A percentile compares a stretch with the other conserved stretches of the same genome.
Conservation (phyloP, 2,113 vertebrate genomes). For the Illadopsis cleaveri region DNA sequence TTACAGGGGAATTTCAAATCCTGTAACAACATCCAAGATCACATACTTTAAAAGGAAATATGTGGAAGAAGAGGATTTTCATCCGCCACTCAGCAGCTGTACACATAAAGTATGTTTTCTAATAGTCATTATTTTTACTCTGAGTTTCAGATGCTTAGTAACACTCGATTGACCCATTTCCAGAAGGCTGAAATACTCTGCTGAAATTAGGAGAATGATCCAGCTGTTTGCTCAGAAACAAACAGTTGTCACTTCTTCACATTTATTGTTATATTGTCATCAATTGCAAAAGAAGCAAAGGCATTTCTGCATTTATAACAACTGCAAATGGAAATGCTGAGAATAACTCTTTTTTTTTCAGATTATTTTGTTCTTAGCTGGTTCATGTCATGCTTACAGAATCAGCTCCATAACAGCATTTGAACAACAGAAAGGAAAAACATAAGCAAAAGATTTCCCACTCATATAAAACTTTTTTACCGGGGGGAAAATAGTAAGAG, state of each 20-base stretch:
- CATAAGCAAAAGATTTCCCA: neutral
- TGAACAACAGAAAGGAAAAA: neutral
- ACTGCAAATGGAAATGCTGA: conserved; percentile 26
- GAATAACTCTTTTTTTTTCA: neutral
- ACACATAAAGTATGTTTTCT: conserved; percentile 88
- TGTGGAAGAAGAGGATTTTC: conserved; percentile 90
- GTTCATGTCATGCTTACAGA: neutral
- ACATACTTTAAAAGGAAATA: conserved; percentile 98
- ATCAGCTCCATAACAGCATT: neutral
- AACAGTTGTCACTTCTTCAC: conserved; percentile 42
- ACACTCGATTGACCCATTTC: conserved; percentile 55
- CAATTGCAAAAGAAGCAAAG: conserved; percentile 38
- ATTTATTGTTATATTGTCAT: conserved; percentile 62
- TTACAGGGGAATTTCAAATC: conserved; percentile 87
- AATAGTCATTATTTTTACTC: conserved; percentile 63
- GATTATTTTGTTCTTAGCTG: neutral
- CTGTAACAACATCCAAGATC: conserved; percentile 87
- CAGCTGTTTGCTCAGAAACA: conserved; percentile 33
- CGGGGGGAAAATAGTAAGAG: neutral
- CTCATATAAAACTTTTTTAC: neutral
- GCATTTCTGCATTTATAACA: conserved; percentile 11
- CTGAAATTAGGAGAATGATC: conserved; percentile 38
- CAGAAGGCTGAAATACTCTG: conserved; percentile 50
- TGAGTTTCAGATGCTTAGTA: conserved; percentile 60
- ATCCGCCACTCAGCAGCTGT: conserved; percentile 87